Conservation (phyloP, 2,797 vertebrate genomes). For the Sorex maritimensis region DNA sequence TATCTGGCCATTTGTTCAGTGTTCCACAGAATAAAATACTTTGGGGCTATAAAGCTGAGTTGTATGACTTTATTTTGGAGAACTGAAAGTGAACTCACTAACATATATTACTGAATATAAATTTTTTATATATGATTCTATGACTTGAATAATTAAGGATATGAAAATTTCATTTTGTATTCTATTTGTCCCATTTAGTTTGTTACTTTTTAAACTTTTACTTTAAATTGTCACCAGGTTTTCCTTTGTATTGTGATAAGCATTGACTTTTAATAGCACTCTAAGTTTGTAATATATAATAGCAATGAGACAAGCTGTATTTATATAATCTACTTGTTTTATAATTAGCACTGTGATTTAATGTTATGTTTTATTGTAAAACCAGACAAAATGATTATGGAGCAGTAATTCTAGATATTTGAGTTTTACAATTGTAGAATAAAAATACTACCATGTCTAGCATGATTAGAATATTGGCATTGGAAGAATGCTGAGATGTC, state of each 20-base stretch:
- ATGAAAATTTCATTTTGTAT: constrained; percentile 71
- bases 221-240: constrained; percentile 12
- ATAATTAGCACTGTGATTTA: constrained; percentile 53
- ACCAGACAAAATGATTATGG: constrained; percentile 4
- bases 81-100: constrained; percentile 56
- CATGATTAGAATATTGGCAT: not conserved
- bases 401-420: constrained; percentile 18
- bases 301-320: constrained; percentile 4
- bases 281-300: not conserved
- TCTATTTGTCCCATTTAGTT: constrained; percentile 38
- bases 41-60: constrained; percentile 52
- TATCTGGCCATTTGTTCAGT: constrained; percentile 79
- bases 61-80: constrained; percentile 63
- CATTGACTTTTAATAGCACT: constrained; percentile 6
- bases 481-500: not conserved
- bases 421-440: not conserved
- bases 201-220: constrained; percentile 39
- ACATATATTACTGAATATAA: constrained; percentile 34
- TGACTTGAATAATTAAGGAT: constrained; percentile 65
- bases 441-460: constrained; percentile 7
- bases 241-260: constrained; percentile 36
- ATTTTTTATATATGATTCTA: constrained; percentile 62
- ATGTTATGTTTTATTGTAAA: constrained; percentile 9
- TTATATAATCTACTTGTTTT: constrained; percentile 38
- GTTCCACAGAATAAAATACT: constrained; percentile 68